A percentile compares a stretch with the other conserved stretches of the same genome.
phyloP scores from a whole-genome alignment of 2,797 vertebrate genomes.

The Otus scops region DNA sequence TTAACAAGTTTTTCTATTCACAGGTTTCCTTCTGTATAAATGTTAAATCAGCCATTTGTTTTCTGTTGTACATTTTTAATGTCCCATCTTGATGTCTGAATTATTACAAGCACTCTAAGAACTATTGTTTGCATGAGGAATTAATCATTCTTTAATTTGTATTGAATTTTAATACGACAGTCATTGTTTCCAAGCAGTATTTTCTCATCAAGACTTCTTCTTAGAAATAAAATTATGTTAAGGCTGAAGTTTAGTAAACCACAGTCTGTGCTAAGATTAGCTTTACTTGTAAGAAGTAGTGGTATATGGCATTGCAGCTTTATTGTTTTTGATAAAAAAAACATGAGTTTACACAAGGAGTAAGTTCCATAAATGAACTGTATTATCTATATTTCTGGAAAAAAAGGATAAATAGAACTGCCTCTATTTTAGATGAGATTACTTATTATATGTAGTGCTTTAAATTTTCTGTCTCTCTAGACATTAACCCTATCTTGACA shows the following conservation, averaged over 20 bases:
- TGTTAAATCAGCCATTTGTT: neutral
- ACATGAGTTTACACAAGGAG: neutral
- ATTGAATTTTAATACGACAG: neutral
- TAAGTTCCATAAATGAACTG: neutral
- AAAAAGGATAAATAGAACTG: neutral
- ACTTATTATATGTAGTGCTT: neutral
- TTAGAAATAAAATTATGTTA: neutral
- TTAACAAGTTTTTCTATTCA: neutral
- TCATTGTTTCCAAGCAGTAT: neutral
- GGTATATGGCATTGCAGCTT: neutral
- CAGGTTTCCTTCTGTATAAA: neutral
- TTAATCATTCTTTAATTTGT: neutral
- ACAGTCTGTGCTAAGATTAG: neutral
- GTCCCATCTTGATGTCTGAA: neutral
- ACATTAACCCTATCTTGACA: neutral
- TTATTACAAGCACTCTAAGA: neutral
- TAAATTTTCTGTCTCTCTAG: neutral
- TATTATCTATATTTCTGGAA: neutral
- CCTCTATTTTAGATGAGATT: neutral
- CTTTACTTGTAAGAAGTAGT: neutral
- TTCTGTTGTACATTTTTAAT: neutral
- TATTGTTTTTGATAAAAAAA: neutral
- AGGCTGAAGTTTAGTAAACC: neutral
- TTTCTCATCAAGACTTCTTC: neutral
- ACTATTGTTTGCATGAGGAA: neutral